A percentile compares a stretch with the other conserved stretches of the same genome.
Evolutionary conservation across 2,888 invertebrate species (phyloP).

Genomic region (Gisinianus flammeolus): DNA sequence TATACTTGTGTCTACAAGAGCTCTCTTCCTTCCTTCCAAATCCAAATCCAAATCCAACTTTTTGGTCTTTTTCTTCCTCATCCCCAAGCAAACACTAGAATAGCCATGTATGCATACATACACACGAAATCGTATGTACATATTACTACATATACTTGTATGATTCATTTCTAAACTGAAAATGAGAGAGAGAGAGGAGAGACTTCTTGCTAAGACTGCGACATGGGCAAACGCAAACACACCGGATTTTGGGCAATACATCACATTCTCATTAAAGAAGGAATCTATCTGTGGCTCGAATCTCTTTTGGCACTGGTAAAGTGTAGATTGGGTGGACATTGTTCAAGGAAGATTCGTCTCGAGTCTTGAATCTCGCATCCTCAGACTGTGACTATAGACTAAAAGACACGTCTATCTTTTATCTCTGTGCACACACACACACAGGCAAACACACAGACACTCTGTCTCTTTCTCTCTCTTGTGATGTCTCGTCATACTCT

Average conservation of each 20-base stretch:
- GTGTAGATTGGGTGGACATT: slow-evolving; percentile 28
- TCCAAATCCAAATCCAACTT: too few species aligned
- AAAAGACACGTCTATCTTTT: slow-evolving; percentile 28
- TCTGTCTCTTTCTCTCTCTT: neutral
- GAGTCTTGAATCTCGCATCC: neutral
- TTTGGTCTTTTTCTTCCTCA: neutral
- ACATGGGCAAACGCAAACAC: too few species aligned
- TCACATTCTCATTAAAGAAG: slow-evolving; percentile 45
- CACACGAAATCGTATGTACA: neutral
- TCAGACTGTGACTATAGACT: slow-evolving; percentile 6
- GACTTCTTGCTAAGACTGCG: too few species aligned
- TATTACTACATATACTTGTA: neutral
- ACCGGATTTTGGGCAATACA: slow-evolving; percentile 31
- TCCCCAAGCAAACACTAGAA: neutral
- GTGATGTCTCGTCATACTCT: neutral
- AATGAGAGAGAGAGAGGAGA: neutral
- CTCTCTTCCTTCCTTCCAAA: slow-evolving; percentile 1
- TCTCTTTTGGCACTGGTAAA: slow-evolving; percentile 25
- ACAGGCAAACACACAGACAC: neutral
- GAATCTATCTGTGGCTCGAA: slow-evolving; percentile 39
- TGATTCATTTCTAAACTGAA: neutral
- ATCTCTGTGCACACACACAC: slow-evolving; percentile 1
- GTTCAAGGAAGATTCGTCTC: slow-evolving; percentile 11
- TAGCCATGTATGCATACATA: too few species aligned
- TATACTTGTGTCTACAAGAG: neutral